Evolutionary conservation across 2,797 vertebrate genomes (phyloP).

Genomic region (Argya squamiceps): DNA sequence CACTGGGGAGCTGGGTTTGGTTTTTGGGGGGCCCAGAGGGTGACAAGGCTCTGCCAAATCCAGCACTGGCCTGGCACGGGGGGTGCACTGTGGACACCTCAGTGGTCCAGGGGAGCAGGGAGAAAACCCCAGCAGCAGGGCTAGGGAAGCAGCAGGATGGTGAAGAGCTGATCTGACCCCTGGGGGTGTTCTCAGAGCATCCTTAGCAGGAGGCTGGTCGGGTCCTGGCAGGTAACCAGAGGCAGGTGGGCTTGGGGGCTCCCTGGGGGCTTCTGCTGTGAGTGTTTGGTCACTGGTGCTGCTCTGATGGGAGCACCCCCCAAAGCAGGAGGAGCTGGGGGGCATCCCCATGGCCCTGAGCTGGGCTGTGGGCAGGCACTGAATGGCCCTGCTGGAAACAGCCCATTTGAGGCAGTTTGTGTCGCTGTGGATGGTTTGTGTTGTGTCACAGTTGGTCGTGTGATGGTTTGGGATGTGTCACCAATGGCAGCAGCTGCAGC

Average conservation of each 20-base stretch:
- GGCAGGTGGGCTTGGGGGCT: not conserved
- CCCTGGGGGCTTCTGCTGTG: accelerated
- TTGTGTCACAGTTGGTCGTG: no score
- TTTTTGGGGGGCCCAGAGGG: not conserved
- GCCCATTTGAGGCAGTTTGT: not conserved
- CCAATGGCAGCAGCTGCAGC: not conserved
- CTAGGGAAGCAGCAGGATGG: not conserved
- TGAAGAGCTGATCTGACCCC: not conserved
- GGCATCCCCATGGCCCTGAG: not conserved
- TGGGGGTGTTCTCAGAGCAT: not conserved
- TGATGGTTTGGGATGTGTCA: not conserved
- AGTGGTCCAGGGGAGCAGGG: accelerated
- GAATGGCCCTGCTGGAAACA: not conserved
- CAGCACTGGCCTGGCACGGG: not conserved
- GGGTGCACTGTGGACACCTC: accelerated
- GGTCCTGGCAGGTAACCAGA: not conserved
- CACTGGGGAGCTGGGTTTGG: not conserved
- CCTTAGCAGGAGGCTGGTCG: accelerated
- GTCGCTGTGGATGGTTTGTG: not conserved
- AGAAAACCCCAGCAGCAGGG: not conserved
- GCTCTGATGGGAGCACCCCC: not conserved
- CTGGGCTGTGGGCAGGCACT: not conserved
- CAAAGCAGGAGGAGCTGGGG: accelerated
- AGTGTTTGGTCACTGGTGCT: not conserved
- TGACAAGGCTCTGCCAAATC: not conserved